These are phyloP conservation scores for Sinella curviseta DNA, from an alignment of 1,140 invertebrate genomes.

Conservation along the genomic window DNA sequence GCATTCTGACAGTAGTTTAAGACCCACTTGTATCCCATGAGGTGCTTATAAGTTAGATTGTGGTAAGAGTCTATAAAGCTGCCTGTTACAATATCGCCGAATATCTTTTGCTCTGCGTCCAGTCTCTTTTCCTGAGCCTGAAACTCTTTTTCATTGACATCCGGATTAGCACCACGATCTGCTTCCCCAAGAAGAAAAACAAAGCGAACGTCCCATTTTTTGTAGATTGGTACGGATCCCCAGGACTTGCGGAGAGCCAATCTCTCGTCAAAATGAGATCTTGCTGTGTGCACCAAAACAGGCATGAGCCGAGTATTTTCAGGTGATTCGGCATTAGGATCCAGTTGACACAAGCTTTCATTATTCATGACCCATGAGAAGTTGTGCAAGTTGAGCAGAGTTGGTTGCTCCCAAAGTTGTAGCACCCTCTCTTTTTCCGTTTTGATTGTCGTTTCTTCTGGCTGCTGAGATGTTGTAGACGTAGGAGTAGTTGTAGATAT, in stretches of 20 bases:
- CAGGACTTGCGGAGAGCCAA: slow-evolving; percentile 53
- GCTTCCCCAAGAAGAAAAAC: slow-evolving; percentile 53
- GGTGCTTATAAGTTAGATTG: slow-evolving; percentile 59
- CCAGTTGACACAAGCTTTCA: not conserved
- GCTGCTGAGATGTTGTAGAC: too few relatives aligned
- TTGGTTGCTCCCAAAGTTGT: not conserved
- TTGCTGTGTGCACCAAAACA: slow-evolving; percentile 62
- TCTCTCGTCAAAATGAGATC: slow-evolving; percentile 54
- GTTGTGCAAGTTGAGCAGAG: not conserved
- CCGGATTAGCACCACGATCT: slow-evolving; percentile 32
- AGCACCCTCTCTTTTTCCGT: not conserved
- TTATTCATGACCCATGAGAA: not conserved
- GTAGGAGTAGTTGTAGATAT: too few relatives aligned
- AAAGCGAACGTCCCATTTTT: slow-evolving; percentile 45
- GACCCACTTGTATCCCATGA: slow-evolving; percentile 59
- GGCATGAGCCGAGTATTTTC: slow-evolving; percentile 57
- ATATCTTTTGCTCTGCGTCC: slow-evolving; percentile 46
- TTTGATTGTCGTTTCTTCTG: too few relatives aligned
- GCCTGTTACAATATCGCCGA: slow-evolving; percentile 53
- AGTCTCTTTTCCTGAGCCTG: slow-evolving; percentile 53
- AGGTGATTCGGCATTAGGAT: slow-evolving; percentile 43
- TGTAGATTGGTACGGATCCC: slow-evolving; percentile 44
- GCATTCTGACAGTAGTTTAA: slow-evolving; percentile 55
- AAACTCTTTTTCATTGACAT: slow-evolving; percentile 41
- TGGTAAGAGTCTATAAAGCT: slow-evolving; percentile 57